Evolutionary conservation across 2,888 invertebrate genomes (phyloP), one percentile per base, ranked within the genome.

Genomic region (Dryobota labecula): DNA sequence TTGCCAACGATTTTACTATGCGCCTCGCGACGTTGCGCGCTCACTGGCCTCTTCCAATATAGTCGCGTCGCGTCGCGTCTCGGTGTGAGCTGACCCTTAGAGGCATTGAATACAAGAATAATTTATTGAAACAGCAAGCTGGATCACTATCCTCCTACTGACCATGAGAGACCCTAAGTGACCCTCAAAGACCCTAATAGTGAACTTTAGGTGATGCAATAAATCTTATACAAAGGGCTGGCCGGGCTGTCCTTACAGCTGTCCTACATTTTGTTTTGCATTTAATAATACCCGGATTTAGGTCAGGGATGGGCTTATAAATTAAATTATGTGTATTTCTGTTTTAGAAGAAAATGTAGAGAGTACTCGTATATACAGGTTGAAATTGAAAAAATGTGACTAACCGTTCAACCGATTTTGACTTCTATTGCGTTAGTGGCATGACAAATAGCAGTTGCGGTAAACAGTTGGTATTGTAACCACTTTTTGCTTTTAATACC

Each of bases 201-300:
- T 38, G 20, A 76, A 71, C 38, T 70, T 49, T 49, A 36, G 70
- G 54, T 43, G 54, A 30, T 8, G 64, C 24, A 45, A 76, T 76
- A 71, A 65, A 76, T 76, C 76, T 61, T 33, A 8, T 15, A 71
- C 56, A 65, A 76, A 56, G 24, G 64, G 70, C 36, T 11, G 20
- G 18, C 11, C 15, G 71, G 43, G 24, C 27, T n/a, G 45, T 41
- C 20, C 30, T 49, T 45, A 65, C 30, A 51, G 27, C 13, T 60
- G 70, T n/a, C 30, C 24, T 51, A 30, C 20, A 65, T 72, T 49
- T 33, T 51, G 57, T 62, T 71, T 73, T 73, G 60, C 43, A 68
- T 73, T 56, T 33, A 36, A 36, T 43, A 36, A 6, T 36, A 15
- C 8, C 11, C 1, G 33, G 49, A 74, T 53, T 54, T 24, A 6